A percentile compares a stretch with the other conserved stretches of the same genome.
Conservation (phyloP, 2,113 vertebrate genomes). For the Paramormyrops kingsleyae region DNA sequence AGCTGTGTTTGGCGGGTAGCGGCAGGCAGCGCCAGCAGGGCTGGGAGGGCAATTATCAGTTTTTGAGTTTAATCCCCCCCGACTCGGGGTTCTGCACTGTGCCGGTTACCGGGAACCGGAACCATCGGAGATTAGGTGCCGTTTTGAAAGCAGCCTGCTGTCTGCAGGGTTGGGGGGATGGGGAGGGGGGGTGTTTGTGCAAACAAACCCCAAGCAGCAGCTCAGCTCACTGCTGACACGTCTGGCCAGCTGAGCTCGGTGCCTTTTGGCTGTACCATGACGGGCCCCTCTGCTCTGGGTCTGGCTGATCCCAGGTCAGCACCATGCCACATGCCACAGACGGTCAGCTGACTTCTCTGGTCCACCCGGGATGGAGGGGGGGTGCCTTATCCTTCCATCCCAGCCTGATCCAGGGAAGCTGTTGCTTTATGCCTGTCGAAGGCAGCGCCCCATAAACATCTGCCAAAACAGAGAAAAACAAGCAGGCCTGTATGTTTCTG, state of each 20-base stretch:
- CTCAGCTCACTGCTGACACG: not conserved
- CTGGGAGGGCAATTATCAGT: not conserved
- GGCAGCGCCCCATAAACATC: not conserved
- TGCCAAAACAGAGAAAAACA: not conserved
- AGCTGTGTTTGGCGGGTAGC: not conserved
- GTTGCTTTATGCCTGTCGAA: not conserved
- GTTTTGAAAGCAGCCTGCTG: not conserved
- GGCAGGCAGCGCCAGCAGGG: not conserved
- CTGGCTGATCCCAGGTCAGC: not conserved
- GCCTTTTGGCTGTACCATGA: not conserved
- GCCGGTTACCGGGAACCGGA: not conserved
- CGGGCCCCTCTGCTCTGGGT: not conserved
- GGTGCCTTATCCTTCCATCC: not conserved
- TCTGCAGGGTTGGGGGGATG: not conserved
- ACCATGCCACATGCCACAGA: not conserved
- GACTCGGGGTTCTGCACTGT: not conserved
- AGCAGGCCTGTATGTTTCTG: not conserved
- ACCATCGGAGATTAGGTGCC: not conserved
- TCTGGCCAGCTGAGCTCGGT: not conserved
- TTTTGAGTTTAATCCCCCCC: not conserved
- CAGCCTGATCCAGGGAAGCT: not conserved
- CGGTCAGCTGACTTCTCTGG: not conserved
- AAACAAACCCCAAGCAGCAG: not conserved
- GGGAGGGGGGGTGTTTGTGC: not conserved
- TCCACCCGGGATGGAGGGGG: not conserved